Base-by-base conservation (phyloP, 2,797 vertebrate species). In the Leuciscus waleckii region DNA sequence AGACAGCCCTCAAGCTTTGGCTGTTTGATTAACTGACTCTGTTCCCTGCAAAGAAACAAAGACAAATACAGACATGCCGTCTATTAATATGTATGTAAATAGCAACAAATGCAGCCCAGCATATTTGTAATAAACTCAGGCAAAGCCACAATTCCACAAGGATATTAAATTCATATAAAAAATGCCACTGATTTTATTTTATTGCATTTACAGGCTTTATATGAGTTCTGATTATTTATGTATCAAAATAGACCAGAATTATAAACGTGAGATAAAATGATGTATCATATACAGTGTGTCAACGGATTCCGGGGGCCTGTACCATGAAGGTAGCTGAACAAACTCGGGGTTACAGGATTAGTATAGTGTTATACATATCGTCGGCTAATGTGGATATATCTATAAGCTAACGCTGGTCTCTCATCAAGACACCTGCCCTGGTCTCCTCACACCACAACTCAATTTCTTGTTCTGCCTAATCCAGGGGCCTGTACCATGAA, bases 51-150 rank as follows among this genome's bases (percentile, higher is more conserved):
- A 83, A 77, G 73, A 37, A 84, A 61, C 56, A 73, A 75, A 49
- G n/a, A 70, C 29, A 86, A 46, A 61, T 37, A 46, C 67, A 85
- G 26, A 82, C 56, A 71, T 71, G 21, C 26, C 37, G 46, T 85
- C 80, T 85, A 88, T 85, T 88, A 75, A 88, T 88, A 88, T 88
- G 16, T 85, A 88, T 85, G 68, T 58, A 83, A 85, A 88, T 88
- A 82, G 21, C 37, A 68, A 77, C 26, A 68, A 88, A 82, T 46
- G 54, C 75, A 58, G 65, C 13, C 23, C 46, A 5, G 74, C 75
- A 56, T 82, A 69, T 77, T 46, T 85, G 67, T 69, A 73, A 74
- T 80, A 85, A 82, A 85, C 46, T 26, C 46, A 10, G 23, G 46
- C 49, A 61, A 76, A 84, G 43, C 9, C 51, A 81, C 32, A 43